Base-by-base conservation (phyloP, 2,888 invertebrate genomes). In the Cryptus viduatorius region DNA sequence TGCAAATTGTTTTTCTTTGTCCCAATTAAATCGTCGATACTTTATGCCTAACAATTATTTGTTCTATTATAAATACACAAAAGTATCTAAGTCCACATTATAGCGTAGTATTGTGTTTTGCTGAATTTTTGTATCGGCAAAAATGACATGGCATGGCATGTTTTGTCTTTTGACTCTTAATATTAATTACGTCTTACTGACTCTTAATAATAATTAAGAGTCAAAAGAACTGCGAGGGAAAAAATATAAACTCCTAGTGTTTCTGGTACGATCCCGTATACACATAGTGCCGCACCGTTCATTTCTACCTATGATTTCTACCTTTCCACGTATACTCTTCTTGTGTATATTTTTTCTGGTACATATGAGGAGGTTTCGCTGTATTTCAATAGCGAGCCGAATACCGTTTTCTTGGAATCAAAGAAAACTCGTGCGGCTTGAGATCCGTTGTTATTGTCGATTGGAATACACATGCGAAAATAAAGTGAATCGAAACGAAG, bases 371-470 rank as follows among this genome's bases (percentile, higher is more conserved):
- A 37, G 42, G 24, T 24, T 59, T 19, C 14, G 24, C 59, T 29
- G 59, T 29, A 14, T 7, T 4, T 29, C 29, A 59, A 1, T 59
- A 59, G 16, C 53, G 16, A 19, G 29, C 59, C 19, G 19, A 19
- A 24, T 16, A 24, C 7, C 8, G 53, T 14, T 37, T 72, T 56
- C 56, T 72, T 44, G 19, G 56, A 53, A n/a, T 14, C 42, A 3
- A 8, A 19, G 50, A 37, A 42, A 44, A 16, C 42, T 19, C 19
- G 56, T 75, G 44, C 53, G 48, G 61, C 56, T 77, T 12, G 16
- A 31, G 42, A n/a, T 64, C 50, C 50, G 50, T 61, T 50, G 59
- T 59, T 75, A 69, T 69, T 37, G 37, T 81, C 42, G 16, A 37
- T 14, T 42, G 5, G 37, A 24, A 72, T 64, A 44, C 8, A 76